Percentiles rank a stretch among this genome's conserved stretches.
Conservation (phyloP, 2,888 invertebrate genomes). For the Synanthedon formicaeformis region DNA sequence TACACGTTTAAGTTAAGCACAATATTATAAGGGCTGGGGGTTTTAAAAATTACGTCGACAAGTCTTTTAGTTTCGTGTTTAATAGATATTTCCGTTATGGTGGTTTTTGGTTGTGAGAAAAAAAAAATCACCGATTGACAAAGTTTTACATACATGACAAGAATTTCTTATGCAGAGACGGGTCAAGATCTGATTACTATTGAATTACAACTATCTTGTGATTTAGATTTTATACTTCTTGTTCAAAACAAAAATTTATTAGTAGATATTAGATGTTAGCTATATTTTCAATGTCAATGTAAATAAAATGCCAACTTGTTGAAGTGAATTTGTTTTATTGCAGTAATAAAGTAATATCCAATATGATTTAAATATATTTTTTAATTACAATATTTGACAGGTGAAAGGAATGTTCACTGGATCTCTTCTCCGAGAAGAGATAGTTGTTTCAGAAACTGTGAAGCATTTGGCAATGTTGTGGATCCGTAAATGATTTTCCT, state of each 20-base stretch:
- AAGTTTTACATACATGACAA: constrained; percentile 12
- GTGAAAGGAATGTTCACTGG: constrained; percentile 54
- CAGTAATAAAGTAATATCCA: background rate
- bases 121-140: constrained; percentile 9
- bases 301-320: constrained; percentile 73
- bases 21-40: constrained; percentile 59
- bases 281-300: constrained; percentile 71
- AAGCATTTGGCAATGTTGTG: constrained; percentile 93
- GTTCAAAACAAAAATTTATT: constrained; percentile 67
- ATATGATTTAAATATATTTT: background rate
- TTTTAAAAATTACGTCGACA: constrained; percentile 34
- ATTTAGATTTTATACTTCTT: constrained; percentile 72
- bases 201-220: constrained; percentile 60
- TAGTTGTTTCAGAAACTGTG: constrained; percentile 93
- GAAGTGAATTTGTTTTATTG: constrained; percentile 16
- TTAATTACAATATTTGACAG: constrained; percentile 2
- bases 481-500: constrained; percentile 95
- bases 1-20: constrained; percentile 56
- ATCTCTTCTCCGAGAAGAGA: constrained; percentile 83
- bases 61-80: constrained; percentile 7
- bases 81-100: constrained; percentile 4
- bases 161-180: constrained; percentile 22
- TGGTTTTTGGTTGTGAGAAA: constrained; percentile 32
- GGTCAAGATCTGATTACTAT: constrained; percentile 55
- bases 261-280: constrained; percentile 69